Conservation (phyloP, 2,113 vertebrate genomes). For the Galeopterus variegatus region DNA sequence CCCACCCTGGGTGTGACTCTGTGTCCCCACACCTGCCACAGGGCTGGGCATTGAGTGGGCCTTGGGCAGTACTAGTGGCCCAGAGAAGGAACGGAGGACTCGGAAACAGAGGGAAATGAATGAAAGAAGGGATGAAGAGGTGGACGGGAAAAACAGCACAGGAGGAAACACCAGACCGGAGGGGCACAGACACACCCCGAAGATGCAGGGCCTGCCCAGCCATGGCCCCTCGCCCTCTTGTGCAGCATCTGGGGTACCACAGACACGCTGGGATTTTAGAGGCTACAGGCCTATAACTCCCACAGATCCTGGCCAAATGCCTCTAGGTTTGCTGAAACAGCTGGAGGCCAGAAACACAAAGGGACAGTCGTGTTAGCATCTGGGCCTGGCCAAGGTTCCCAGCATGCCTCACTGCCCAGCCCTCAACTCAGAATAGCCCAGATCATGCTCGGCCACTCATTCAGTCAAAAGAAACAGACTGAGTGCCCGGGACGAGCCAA, state of each 20-base stretch:
- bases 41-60: neutral
- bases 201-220: neutral
- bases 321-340: conserved; percentile 1
- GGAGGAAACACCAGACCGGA: neutral
- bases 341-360: neutral
- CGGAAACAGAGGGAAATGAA: neutral
- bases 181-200: neutral
- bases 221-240: neutral
- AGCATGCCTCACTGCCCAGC: no score
- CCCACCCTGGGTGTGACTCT: neutral
- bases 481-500: neutral
- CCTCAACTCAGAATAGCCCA: neutral
- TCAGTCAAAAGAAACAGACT: neutral
- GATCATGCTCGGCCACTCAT: neutral
- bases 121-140: neutral
- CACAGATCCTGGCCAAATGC: neutral
- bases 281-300: neutral
- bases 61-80: conserved; percentile 6
- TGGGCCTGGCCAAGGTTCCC: neutral
- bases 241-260: neutral
- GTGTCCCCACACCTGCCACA: neutral
- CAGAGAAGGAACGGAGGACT: neutral
- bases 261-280: neutral
- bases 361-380: neutral
- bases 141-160: neutral